Percentiles rank a stretch among this genome's conserved stretches.
These are phyloP conservation scores for Epinephelus coioides DNA, from an alignment of 2,797 vertebrate species.

Conservation along the genomic window DNA sequence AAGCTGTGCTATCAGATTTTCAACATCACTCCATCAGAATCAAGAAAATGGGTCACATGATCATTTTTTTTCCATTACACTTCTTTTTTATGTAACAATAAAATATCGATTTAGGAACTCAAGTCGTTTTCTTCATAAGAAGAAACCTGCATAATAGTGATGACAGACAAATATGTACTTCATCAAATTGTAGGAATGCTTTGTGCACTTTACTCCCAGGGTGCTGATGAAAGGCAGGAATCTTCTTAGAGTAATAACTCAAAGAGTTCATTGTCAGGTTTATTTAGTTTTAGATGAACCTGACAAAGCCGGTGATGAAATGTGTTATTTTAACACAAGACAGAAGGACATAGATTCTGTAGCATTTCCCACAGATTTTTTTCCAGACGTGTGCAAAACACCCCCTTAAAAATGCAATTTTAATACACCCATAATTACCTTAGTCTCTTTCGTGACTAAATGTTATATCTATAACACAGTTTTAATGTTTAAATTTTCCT, in stretches of 20 bases:
- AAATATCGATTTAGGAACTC: conserved; percentile 2
- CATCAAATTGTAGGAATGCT: conserved; percentile 17
- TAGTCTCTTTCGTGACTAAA: background rate
- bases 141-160: background rate
- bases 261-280: conserved; percentile 19
- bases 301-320: background rate
- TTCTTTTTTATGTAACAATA: background rate
- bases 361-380: background rate
- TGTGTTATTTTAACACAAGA: background rate
- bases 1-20: background rate
- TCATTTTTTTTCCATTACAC: background rate
- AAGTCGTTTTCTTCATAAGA: background rate
- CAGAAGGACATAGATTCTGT: background rate
- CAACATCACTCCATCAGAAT: background rate
- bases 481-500: background rate
- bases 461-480: background rate
- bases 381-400: background rate
- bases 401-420: background rate
- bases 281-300: conserved; percentile 2
- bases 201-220: conserved; percentile 1
- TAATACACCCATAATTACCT: background rate
- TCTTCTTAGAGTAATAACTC: conserved; percentile 20
- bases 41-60: too few species aligned
- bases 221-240: conserved; percentile 30
- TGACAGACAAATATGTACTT: conserved; percentile 12